Conservation (phyloP, 2,113 vertebrate species). For the Podarcis cretensis region DNA sequence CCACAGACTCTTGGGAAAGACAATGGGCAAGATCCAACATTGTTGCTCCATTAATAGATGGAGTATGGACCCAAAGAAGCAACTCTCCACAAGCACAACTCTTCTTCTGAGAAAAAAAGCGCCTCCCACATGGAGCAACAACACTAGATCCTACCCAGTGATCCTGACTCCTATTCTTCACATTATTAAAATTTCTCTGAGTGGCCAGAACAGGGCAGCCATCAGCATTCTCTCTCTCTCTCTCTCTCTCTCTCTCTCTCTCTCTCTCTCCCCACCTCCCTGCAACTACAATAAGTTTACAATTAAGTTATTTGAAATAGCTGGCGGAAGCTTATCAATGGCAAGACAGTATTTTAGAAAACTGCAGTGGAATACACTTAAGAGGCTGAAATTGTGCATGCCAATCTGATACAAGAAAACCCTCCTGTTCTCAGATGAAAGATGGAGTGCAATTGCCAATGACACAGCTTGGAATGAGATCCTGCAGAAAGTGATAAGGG, state of each 20-base stretch:
- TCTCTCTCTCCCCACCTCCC: not conserved
- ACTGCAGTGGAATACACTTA: not conserved
- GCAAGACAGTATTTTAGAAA: conserved; percentile 1
- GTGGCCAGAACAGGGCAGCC: not conserved
- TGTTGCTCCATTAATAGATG: not conserved
- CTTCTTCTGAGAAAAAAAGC: not conserved
- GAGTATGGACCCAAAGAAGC: not conserved
- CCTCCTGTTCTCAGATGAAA: not conserved
- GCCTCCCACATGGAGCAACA: not conserved
- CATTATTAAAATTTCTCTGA: no score
- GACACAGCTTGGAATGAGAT: not conserved
- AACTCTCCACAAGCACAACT: not conserved
- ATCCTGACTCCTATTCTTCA: not conserved
- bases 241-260: not conserved
- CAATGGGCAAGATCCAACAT: not conserved
- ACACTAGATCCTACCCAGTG: not conserved
- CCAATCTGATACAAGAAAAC: conserved; percentile 3
- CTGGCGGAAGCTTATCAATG: conserved; percentile 3
- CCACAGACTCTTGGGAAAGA: not conserved
- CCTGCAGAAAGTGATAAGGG: not conserved
- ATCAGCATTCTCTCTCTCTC: not conserved
- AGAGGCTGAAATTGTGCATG: not conserved
- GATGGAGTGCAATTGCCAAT: not conserved
- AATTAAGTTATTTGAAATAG: not conserved
- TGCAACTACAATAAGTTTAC: not conserved